A percentile compares a stretch with the other conserved stretches of the same genome.
Conservation (phyloP, 1,140 invertebrate genomes). For the Apis cerana region DNA sequence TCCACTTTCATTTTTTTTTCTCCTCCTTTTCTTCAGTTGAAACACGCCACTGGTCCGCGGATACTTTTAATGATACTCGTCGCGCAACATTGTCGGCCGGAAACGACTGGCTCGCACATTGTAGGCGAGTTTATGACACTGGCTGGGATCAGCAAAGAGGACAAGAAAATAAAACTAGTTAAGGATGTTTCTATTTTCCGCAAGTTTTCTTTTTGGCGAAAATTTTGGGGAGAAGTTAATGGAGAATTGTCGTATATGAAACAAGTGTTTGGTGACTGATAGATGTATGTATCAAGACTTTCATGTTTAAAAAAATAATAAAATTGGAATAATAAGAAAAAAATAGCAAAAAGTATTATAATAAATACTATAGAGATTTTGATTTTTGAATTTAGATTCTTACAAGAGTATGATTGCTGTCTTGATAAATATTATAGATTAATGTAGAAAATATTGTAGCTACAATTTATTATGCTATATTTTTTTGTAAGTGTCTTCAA, state of each 20-base stretch:
- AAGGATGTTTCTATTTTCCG: neutral
- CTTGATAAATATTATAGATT: too few relatives aligned
- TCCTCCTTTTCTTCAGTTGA: conserved; percentile 54
- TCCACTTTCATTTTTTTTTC: neutral
- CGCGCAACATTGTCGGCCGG: conserved; percentile 44
- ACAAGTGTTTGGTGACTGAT: too few relatives aligned
- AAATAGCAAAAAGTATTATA: too few relatives aligned
- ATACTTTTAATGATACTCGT: conserved; percentile 70
- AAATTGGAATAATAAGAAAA: too few relatives aligned
- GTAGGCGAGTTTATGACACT: conserved; percentile 9
- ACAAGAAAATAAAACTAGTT: conserved; percentile 3
- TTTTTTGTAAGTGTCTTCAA: too few relatives aligned
- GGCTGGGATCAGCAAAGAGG: neutral
- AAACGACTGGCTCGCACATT: conserved; percentile 42
- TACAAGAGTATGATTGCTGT: too few relatives aligned
- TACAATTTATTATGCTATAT: too few relatives aligned
- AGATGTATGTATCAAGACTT: too few relatives aligned
- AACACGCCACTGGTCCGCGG: conserved; percentile 61
- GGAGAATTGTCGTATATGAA: neutral
- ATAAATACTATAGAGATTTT: too few relatives aligned
- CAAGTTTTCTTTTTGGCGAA: neutral
- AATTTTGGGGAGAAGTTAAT: rapidly evolving
- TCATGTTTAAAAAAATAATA: too few relatives aligned
- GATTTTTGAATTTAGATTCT: too few relatives aligned
- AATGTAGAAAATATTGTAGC: too few relatives aligned